Conservation (phyloP, 1,140 invertebrate genomes). For the Lepeophtheirus salmonis region DNA sequence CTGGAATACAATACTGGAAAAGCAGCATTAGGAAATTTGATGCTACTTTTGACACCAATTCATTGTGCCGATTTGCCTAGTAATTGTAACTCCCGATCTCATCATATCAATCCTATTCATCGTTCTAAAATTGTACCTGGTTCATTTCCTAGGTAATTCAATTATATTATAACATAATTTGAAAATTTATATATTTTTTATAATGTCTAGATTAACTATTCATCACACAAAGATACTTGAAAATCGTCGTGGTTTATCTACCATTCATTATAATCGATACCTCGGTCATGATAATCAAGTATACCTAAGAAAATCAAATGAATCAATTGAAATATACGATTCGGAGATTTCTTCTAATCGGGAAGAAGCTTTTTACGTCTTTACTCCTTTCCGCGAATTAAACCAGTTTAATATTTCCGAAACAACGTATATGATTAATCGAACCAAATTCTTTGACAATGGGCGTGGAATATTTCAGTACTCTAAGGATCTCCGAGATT, state of each 20-base stretch:
- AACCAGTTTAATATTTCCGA: conserved; percentile 59
- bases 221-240: conserved; percentile 49
- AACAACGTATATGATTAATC: conserved; percentile 64
- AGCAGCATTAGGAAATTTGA: conserved; percentile 53
- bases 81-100: conserved; percentile 13
- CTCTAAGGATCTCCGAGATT: conserved; percentile 61
- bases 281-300: conserved; percentile 27
- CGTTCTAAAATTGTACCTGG: conserved; percentile 12
- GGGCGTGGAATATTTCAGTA: conserved; percentile 64
- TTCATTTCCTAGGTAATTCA: conserved; percentile 4
- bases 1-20: conserved; percentile 59
- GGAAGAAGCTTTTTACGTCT: conserved; percentile 54
- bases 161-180: background rate
- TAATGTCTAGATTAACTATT: conserved; percentile 32
- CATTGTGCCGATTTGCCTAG: conserved; percentile 21
- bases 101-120: conserved; percentile 14
- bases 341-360: conserved; percentile 59
- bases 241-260: conserved; percentile 59
- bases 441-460: conserved; percentile 59
- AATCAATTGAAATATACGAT: conserved; percentile 54
- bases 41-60: conserved; percentile 59
- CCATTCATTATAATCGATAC: conserved; percentile 62
- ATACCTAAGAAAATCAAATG: conserved; percentile 65
- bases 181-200: conserved; percentile 7
- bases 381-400: conserved; percentile 64